These are phyloP conservation scores for Hylia prasina DNA, from an alignment of 2,113 vertebrate genomes.

Conservation along the genomic window DNA sequence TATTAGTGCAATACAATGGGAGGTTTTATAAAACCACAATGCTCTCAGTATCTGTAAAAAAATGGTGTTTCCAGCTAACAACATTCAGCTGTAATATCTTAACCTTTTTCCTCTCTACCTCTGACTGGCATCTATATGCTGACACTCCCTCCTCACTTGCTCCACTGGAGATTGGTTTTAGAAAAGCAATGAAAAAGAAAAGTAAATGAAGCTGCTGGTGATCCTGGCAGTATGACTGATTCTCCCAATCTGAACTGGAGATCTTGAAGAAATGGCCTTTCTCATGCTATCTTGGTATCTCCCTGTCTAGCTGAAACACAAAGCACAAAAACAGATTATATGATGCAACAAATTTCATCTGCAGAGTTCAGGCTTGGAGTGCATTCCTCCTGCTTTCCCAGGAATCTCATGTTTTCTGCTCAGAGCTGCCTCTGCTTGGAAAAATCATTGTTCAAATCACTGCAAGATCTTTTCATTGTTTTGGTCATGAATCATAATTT, in stretches of 20 bases:
- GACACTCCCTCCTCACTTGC: not conserved
- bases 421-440: not conserved
- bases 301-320: not conserved
- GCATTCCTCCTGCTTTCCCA: conserved; percentile 14
- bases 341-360: not conserved
- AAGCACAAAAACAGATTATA: not conserved
- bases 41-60: not conserved
- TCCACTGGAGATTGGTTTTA: not conserved
- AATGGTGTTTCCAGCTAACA: not conserved
- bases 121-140: not conserved
- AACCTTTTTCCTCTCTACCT: not conserved
- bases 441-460: not conserved
- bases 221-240: not conserved
- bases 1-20: conserved; percentile 39
- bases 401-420: not conserved
- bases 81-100: not conserved
- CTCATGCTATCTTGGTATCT: not conserved
- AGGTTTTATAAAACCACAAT: conserved; percentile 25
- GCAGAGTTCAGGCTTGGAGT: not conserved
- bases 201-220: not conserved
- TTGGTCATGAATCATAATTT: not conserved
- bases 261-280: not conserved
- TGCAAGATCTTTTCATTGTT: not conserved
- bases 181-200: not conserved
- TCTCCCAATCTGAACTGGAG: not conserved